Base-by-base conservation (phyloP, 92 coral and sea anemone genomes). In the Nematostella vectensis region DNA sequence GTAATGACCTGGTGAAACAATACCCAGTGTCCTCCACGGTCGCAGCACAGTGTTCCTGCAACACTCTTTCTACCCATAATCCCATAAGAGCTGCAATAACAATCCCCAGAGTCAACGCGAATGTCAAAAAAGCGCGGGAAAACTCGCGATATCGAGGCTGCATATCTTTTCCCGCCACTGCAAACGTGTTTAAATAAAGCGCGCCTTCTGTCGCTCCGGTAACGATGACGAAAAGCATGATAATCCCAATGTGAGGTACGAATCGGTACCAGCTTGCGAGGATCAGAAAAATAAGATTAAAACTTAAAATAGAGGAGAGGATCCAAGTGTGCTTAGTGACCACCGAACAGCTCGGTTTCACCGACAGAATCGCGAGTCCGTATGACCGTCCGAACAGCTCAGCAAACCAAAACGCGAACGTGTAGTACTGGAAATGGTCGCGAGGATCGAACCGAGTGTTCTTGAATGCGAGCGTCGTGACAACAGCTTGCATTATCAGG, bases 111-210 rank as follows among this genome's bases (percentile, higher is more conserved):
- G 36, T 45, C 22, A 66, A 33, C 4, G 72, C 72, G 11, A 17
- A 22, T 15, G 72, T 66, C n/a, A 66, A 26, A 44, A 66, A 54
- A 66, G 71, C 71, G 54, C 62, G 71, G 40, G 71, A 65, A 65
- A 65, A 65, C 31, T 65, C 71, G 15, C 19, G 38, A 27, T 54
- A 29, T 11, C 71, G 71, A 18, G 53, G 66, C 39, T 38, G 50
- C 13, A 11, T 25, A 17, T 37, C 27, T 19, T 3, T 54, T 65
- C 71, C 71, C 54, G 71, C 71, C 54, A 65, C 62, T 28, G 71
- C 71, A 54, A 65, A 65, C 27, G 71, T 65, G 31, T 65, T 65
- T 16, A 65, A 50, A 47, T 65, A 65, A 31, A 65, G 71, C 1
- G 71, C 71, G 40, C 71, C 71, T 25, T 65, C 62, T 17, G 71